Conservation (phyloP, 2,888 invertebrate species). For the Polyommatus iphigenia region DNA sequence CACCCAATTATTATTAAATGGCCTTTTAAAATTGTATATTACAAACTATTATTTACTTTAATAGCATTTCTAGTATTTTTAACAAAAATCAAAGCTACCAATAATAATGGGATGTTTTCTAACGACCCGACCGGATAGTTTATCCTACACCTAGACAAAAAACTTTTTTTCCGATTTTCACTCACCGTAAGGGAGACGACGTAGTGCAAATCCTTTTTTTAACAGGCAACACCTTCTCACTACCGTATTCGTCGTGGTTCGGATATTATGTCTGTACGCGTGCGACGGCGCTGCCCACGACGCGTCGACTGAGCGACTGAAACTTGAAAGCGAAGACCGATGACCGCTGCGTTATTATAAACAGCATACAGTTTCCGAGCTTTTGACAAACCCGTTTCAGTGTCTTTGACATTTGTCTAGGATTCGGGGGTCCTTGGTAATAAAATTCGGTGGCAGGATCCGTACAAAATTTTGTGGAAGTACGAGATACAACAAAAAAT, state of each 20-base stretch:
- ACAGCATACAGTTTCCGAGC: slow-evolving; percentile 4
- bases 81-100: no score
- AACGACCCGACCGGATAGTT: background rate
- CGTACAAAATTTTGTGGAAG: background rate
- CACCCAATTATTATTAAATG: no score
- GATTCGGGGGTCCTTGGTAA: background rate
- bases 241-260: slow-evolving; percentile 39
- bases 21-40: no score
- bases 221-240: slow-evolving; percentile 62
- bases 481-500: no score
- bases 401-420: slow-evolving; percentile 18
- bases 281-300: slow-evolving; percentile 60
- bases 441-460: background rate
- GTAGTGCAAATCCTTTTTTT: slow-evolving; percentile 55
- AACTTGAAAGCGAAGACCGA: slow-evolving; percentile 46
- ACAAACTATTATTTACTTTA: no score
- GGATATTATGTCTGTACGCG: slow-evolving; percentile 45
- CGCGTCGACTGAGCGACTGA: slow-evolving; percentile 59
- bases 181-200: slow-evolving; percentile 67
- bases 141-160: no score
- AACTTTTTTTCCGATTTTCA: slow-evolving; percentile 36
- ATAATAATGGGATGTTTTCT: background rate
- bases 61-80: no score
- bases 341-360: slow-evolving; percentile 47
- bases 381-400: background rate